A percentile compares a stretch with the other conserved stretches of the same genome.
These are phyloP conservation scores for Macrocentrus cingulum DNA, from an alignment of 1,140 invertebrate species.

Conservation along the genomic window DNA sequence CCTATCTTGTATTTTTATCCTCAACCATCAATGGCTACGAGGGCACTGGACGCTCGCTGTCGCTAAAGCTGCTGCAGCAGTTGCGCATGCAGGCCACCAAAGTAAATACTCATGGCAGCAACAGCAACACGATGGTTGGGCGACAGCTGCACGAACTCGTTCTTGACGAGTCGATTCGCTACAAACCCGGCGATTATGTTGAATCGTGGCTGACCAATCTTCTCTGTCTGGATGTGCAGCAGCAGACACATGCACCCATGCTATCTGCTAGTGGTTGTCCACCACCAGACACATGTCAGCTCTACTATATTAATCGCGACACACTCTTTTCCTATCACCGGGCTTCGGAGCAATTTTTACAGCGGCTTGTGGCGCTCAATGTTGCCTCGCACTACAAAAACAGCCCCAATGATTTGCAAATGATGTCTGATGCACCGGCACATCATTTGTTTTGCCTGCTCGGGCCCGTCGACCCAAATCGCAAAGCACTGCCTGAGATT, in stretches of 20 bases:
- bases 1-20: slow-evolving; percentile 93
- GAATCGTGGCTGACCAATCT: slow-evolving; percentile 92
- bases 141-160: slow-evolving; percentile 64
- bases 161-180: slow-evolving; percentile 94
- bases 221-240: slow-evolving; percentile 92
- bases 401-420: slow-evolving; percentile 97
- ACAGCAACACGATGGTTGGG: slow-evolving; percentile 54
- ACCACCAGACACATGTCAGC: slow-evolving; percentile 82
- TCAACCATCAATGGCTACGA: slow-evolving; percentile 99
- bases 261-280: slow-evolving; percentile 84
- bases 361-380: slow-evolving; percentile 88
- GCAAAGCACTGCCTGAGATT: slow-evolving; percentile 83
- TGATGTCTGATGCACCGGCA: slow-evolving; percentile 97
- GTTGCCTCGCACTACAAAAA: slow-evolving; percentile 99
- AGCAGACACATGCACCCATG: slow-evolving; percentile 64
- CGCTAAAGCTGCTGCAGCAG: slow-evolving; percentile 92
- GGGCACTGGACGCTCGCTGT: slow-evolving; percentile 95
- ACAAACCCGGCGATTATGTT: slow-evolving; percentile 82
- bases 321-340: slow-evolving; percentile 97
- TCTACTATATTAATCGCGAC: slow-evolving; percentile 91
- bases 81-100: slow-evolving; percentile 67
- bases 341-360: slow-evolving; percentile 92
- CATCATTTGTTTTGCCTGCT: slow-evolving; percentile 96
- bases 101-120: slow-evolving; percentile 47
- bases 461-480: slow-evolving; percentile 76